These are phyloP conservation scores for Myotis findleyi DNA, from an alignment of 2,797 vertebrate species.

Conservation along the genomic window DNA sequence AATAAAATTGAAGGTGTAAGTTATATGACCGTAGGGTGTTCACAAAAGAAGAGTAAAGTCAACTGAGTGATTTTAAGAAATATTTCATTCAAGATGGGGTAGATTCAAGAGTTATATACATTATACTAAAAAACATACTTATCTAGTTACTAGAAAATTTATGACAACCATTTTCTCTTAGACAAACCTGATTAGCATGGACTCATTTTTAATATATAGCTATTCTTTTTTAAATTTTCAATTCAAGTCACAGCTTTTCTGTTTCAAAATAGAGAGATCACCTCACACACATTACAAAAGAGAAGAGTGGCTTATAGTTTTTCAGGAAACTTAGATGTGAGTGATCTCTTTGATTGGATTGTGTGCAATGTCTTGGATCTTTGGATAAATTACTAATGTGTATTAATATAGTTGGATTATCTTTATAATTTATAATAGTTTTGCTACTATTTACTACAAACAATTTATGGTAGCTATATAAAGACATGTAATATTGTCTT, in stretches of 20 bases:
- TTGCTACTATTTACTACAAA: not conserved
- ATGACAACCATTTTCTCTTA: not conserved
- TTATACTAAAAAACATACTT: not conserved
- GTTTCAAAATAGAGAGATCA: not conserved
- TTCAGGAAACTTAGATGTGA: not conserved
- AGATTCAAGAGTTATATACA: not conserved
- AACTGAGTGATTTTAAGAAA: not conserved
- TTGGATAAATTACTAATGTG: not conserved
- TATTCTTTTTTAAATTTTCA: not conserved
- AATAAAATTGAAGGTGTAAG: not conserved
- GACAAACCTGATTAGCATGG: not conserved
- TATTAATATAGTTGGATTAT: not conserved
- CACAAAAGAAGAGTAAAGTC: not conserved
- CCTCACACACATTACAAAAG: not conserved
- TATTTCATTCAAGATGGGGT: not conserved
- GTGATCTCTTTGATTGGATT: not conserved
- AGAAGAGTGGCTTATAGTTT: not conserved
- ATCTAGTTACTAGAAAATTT: not conserved
- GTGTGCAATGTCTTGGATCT: not conserved
- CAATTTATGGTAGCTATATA: not conserved
- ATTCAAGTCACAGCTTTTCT: not conserved
- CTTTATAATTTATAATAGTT: not conserved
- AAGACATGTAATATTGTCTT: not conserved
- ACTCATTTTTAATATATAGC: not conserved
- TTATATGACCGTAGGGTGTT: not conserved